Evolutionary conservation across 2,113 vertebrate species (phyloP), one percentile per base, ranked within the genome.

Genomic region (Ptychochromis oligacanthus): DNA sequence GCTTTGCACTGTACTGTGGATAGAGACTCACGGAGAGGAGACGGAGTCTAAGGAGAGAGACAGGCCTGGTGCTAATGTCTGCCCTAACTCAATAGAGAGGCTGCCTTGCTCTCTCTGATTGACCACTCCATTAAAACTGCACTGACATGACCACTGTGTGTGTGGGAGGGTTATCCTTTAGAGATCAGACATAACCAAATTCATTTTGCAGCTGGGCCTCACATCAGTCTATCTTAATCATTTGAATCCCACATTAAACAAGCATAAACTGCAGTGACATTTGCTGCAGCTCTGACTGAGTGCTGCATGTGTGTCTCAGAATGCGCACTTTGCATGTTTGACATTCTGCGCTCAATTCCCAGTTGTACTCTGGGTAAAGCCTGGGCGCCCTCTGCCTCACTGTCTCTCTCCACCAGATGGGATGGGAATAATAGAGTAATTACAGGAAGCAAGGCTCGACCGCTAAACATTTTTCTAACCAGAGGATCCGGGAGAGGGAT

Each of bases 351-450:
- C 60, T 64, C 36, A 77, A 54, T 57, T 79, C 80, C 64, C 70
- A 15, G 18, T 67, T 82, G 83, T 9, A 77, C 43, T 77, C 75
- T 83, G 46, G 54, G 70, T 87, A 80, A 82, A 83, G 64, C 72
- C 40, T 4, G 60, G 87, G 65, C 57, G 74, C 76, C 77, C 81
- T 89, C 79, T 90, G 65, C 82, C 72, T 83, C 2, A 61, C 83
- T 81, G 75, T 90, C 83, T 88, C 89, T 75, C 74, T 89, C 81
- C 81, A 89, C 81, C 78, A 86, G 79, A 72, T 60, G 84, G 90
- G 92, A 94, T 87, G 84, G 74, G 84, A 93, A 92, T 91, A 93
- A 92, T 91, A 80, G 84, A 86, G 86, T 94, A 92, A 94, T 94
- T 94, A 93, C 93, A 94, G 94, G 93, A 95, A 94, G 90, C 88